Evolutionary conservation across 92 coral and sea anemone species (phyloP).

Genomic region (Virgularia gustaviana): DNA sequence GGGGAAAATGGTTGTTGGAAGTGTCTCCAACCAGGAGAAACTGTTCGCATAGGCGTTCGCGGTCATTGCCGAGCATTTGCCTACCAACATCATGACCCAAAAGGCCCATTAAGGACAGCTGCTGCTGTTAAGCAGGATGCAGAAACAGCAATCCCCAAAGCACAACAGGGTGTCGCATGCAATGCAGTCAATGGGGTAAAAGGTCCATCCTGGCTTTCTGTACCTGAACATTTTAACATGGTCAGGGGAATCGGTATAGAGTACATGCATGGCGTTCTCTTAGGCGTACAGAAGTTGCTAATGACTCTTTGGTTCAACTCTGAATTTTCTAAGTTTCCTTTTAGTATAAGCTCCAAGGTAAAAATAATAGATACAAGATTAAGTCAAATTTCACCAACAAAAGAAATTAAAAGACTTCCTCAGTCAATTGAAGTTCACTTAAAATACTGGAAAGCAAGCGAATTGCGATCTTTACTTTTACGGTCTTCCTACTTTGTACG

Average conservation of each 20-base stretch:
- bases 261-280: constrained; percentile 67
- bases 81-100: constrained; percentile 51
- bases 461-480: constrained; percentile 46
- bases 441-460: constrained; percentile 54
- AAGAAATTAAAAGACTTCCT: constrained; percentile 5
- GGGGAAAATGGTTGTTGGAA: constrained; percentile 65
- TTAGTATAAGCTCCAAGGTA: constrained; percentile 22
- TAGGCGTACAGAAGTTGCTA: constrained; percentile 52
- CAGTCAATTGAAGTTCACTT: constrained; percentile 43
- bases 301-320: constrained; percentile 56
- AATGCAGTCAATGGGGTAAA: constrained; percentile 32
- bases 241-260: constrained; percentile 49
- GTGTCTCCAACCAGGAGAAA: constrained; percentile 60
- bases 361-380: constrained; percentile 46
- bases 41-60: constrained; percentile 40
- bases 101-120: constrained; percentile 56
- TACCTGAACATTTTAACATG: background rate
- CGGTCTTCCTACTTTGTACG: constrained; percentile 48
- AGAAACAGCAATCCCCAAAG: constrained; percentile 8
- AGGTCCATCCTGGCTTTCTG: constrained; percentile 35
- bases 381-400: constrained; percentile 54
- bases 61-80: constrained; percentile 31
- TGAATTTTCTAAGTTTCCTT: constrained; percentile 32
- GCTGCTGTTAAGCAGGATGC: constrained; percentile 9
- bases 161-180: background rate